phyloP scores from a whole-genome alignment of 2,113 vertebrate species.

The Excalfactoria chinensis region DNA sequence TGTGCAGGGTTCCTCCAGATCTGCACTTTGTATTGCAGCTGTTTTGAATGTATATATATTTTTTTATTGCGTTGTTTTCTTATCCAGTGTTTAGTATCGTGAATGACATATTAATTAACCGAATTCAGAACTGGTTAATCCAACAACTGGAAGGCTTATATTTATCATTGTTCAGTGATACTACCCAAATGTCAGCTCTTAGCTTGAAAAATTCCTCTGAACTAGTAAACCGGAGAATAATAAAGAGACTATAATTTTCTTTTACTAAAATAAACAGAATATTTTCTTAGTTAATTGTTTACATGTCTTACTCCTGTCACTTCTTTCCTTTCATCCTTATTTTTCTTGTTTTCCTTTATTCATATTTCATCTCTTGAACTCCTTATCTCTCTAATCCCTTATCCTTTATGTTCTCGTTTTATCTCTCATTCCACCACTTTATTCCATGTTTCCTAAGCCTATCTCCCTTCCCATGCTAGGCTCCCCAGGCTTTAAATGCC shows the following conservation, averaged over 20 bases:
- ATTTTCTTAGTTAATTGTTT: constrained; percentile 67
- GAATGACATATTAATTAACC: constrained; percentile 21
- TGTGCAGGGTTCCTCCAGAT: constrained; percentile 1
- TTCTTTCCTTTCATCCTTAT: constrained; percentile 60
- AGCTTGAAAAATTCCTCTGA: constrained; percentile 64
- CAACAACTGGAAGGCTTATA: constrained; percentile 39
- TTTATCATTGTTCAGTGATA: constrained; percentile 54
- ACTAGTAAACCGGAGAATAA: constrained; percentile 56
- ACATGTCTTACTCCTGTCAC: constrained; percentile 58
- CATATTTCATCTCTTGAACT: constrained; percentile 69
- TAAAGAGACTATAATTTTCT: constrained; percentile 52
- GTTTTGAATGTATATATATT: neutral
- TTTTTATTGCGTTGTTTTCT: constrained; percentile 2
- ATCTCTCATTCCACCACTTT: constrained; percentile 70
- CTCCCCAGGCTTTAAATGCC: constrained; percentile 69
- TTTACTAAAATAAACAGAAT: constrained; percentile 65
- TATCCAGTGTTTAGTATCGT: neutral
- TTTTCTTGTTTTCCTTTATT: constrained; percentile 71
- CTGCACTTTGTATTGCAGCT: neutral
- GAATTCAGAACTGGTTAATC: constrained; percentile 44
- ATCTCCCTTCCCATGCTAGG: constrained; percentile 45
- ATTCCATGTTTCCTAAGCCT: constrained; percentile 67
- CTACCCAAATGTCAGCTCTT: constrained; percentile 40
- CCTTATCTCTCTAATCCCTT: constrained; percentile 70
- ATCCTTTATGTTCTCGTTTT: constrained; percentile 73